A percentile compares a stretch with the other conserved stretches of the same genome.
Evolutionary conservation across 2,797 vertebrate species (phyloP).

Genomic region (Cossypha caffra): DNA sequence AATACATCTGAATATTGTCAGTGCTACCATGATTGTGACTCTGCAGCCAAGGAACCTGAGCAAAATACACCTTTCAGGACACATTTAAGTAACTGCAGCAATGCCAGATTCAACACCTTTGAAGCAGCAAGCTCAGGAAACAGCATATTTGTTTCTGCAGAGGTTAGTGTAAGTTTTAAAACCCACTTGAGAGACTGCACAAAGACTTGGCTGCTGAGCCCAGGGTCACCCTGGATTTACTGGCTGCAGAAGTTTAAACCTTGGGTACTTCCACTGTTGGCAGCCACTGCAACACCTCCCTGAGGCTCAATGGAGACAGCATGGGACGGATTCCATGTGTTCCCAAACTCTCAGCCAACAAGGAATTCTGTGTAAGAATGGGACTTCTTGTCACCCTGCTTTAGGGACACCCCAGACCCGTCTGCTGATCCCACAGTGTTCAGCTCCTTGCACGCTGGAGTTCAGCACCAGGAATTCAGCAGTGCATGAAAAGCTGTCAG

Average conservation of each 20-base stretch:
- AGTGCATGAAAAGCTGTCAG: not conserved
- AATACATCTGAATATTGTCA: not conserved
- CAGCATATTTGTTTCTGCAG: not conserved
- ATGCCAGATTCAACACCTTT: not conserved
- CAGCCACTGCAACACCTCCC: not conserved
- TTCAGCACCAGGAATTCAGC: not conserved
- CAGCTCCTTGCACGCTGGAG: not conserved
- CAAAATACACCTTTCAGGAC: not conserved
- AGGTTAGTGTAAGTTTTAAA: not conserved
- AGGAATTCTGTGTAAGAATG: not conserved
- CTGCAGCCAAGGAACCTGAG: not conserved
- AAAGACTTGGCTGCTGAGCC: not conserved
- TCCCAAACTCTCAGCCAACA: not conserved
- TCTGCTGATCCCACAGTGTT: rapidly evolving
- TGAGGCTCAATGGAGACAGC: rapidly evolving
- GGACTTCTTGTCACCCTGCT: not conserved
- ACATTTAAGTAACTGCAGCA: not conserved
- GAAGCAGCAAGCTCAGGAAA: not conserved
- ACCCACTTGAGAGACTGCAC: not conserved
- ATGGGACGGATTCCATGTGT: rapidly evolving
- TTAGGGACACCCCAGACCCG: not conserved
- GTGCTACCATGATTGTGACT: not conserved
- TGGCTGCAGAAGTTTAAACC: not conserved
- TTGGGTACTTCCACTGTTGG: not conserved
- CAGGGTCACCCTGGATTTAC: not conserved